Evolutionary conservation across 2,113 vertebrate genomes (phyloP), one percentile per base, ranked within the genome.

Genomic region (Amazona vittata): DNA sequence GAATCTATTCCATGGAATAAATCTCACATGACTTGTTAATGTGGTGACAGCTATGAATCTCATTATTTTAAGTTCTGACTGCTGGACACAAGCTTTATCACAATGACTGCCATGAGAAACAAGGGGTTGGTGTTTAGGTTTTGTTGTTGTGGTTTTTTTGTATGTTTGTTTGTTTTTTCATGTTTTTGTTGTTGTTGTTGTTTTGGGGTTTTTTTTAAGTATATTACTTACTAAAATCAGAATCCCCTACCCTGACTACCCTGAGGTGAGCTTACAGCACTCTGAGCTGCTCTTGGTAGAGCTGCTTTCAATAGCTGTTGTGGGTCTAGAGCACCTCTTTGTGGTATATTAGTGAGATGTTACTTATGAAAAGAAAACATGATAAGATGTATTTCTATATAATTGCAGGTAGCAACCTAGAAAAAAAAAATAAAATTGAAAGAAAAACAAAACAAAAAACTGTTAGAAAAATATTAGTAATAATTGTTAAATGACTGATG

Each of bases 291-390:
- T 97, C 95, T 87, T 80, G 60, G 37, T 43, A 75, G 53, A 83
- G 60, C 44, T 81, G 60, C 31, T 83, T 15, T 53, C 46, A 70
- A 33, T 15, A 69, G 57, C 70, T 97, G 94, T 20, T 70, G 86
- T 91, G 94, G 94, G 96, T 98, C 97, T 98, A 98, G 94, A 98
- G 98, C 98, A 98, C 98, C 98, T 97, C 98, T 98, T 57, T 98
- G 98, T 98, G 98, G 98, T 73, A 21, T 77, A 24, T 92, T 75
- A 20, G 92, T 95, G 94, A 95, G 77, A 89, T 86, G 83, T 83
- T 89, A 28, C 26, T 69, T 76, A 35, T 1, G 4, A 60, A 83
- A 90, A 73, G 17, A 71, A 73, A 86, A n/a, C 47, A 31, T 5
- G 47, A 28, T 14, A 79, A 73, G 91, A 95, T 3, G 0, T 20